These are phyloP conservation scores for Catalaphyllia jardinei DNA, from an alignment of 64 coral and sea anemone species.

Conservation along the genomic window DNA sequence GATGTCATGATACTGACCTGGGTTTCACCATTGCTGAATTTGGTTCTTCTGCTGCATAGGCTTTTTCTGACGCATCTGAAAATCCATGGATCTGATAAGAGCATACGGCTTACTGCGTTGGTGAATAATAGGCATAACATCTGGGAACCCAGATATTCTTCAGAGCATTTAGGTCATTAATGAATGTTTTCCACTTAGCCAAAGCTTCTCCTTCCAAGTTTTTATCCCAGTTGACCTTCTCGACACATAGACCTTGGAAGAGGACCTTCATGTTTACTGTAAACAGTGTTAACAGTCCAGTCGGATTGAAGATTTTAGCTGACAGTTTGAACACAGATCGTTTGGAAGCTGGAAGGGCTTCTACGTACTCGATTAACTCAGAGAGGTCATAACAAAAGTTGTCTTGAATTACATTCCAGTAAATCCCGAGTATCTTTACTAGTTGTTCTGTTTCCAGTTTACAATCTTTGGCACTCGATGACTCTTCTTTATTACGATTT, in stretches of 20 bases:
- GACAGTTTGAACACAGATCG: conserved; percentile 37
- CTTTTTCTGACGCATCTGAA: conserved; percentile 16
- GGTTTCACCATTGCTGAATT: conserved; percentile 32
- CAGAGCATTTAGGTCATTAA: not conserved
- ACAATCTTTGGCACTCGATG: not conserved
- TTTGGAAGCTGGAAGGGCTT: conserved; percentile 28
- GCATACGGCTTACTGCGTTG: not conserved
- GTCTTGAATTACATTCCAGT: conserved; percentile 55
- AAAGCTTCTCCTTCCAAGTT: conserved; percentile 16
- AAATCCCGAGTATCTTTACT: conserved; percentile 56
- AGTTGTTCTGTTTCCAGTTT: not conserved
- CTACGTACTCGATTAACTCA: conserved; percentile 9
- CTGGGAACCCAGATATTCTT: not conserved
- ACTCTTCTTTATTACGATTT: not conserved
- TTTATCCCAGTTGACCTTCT: conserved; percentile 39
- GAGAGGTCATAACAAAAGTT: conserved; percentile 51
- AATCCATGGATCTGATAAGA: conserved; percentile 17
- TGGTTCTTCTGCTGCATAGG: conserved; percentile 29
- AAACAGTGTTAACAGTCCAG: conserved; percentile 50
- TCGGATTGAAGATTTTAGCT: conserved; percentile 58
- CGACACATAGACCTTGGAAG: conserved; percentile 50
- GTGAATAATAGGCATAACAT: not conserved
- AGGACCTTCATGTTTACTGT: conserved; percentile 41
- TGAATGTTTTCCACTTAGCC: not conserved
- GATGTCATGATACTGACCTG: conserved; percentile 44